A percentile compares a stretch with the other conserved stretches of the same genome.
Conservation (phyloP, 2,113 vertebrate genomes). For the Dolichotis patagonum region DNA sequence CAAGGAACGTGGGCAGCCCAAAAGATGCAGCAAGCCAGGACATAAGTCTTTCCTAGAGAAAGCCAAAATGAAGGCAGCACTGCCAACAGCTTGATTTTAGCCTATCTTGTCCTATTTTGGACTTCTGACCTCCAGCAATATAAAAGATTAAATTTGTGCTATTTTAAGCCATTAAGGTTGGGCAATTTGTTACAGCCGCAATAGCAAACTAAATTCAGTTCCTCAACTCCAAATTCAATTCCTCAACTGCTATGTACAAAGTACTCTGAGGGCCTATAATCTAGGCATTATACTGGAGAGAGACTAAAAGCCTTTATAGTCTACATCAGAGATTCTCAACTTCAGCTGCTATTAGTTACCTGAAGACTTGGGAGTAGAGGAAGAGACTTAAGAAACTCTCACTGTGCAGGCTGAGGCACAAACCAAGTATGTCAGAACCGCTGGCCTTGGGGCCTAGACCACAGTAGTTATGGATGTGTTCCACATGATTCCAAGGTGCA, state of each 20-base stretch:
- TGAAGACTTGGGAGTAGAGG: not conserved
- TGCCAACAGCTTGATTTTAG: not conserved
- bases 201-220: conserved; percentile 21
- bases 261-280: not conserved
- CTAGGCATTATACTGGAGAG: not conserved
- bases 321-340: not conserved
- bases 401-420: not conserved
- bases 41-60: not conserved
- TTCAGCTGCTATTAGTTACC: not conserved
- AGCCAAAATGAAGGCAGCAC: not conserved
- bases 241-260: not conserved
- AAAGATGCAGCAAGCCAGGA: not conserved
- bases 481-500: not conserved
- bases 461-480: not conserved
- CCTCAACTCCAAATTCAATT: not conserved
- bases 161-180: not conserved
- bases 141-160: conserved; percentile 4
- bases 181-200: conserved; percentile 15
- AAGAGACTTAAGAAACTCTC: conserved; percentile 1
- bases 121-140: not conserved
- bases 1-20: not conserved
- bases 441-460: not conserved
- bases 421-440: conserved; percentile 18
- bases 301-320: not conserved
- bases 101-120: not conserved